Conservation (phyloP, 2,113 vertebrate genomes). For the Clarias macrocephalus region DNA sequence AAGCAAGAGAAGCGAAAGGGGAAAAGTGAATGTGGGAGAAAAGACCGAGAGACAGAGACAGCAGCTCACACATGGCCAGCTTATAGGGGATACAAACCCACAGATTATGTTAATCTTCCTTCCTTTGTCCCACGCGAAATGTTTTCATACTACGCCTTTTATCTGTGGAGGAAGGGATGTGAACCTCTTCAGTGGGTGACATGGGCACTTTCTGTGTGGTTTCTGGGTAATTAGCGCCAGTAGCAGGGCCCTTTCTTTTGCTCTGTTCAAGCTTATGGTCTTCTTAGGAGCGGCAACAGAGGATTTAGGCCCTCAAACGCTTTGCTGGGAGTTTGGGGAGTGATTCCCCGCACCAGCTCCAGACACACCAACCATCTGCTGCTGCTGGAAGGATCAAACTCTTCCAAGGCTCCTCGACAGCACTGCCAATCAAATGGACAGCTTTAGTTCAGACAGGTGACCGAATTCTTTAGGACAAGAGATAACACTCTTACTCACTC, state of each 20-base stretch:
- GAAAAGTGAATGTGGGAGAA: constrained; percentile 49
- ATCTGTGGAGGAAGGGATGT: constrained; percentile 98
- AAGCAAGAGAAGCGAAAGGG: constrained; percentile 35
- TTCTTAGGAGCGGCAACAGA: constrained; percentile 96
- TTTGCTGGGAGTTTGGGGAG: constrained; percentile 84
- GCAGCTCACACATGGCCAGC: constrained; percentile 90
- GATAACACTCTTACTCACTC: constrained; percentile 12
- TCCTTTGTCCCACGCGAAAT: constrained; percentile 96
- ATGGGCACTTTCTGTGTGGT: constrained; percentile 99
- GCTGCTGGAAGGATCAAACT: constrained; percentile 87
- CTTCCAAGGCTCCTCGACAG: constrained; percentile 75
- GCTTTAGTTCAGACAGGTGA: constrained; percentile 81
- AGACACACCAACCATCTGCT: constrained; percentile 95
- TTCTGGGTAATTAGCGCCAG: constrained; percentile 99
- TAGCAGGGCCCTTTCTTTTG: constrained; percentile 96
- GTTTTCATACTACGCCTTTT: constrained; percentile 99
- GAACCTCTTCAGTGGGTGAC: constrained; percentile 98
- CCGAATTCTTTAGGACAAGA: constrained; percentile 67
- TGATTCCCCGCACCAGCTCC: constrained; percentile 75
- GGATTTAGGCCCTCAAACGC: constrained; percentile 88
- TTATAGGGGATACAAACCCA: constrained; percentile 96
- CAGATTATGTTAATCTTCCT: constrained; percentile 99
- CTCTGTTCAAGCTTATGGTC: constrained; percentile 98
- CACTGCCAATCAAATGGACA: constrained; percentile 78
- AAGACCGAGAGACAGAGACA: constrained; percentile 75